Conservation (phyloP, 53 echinoderm and acorn worm species). For the Hippasteria phrygiana region DNA sequence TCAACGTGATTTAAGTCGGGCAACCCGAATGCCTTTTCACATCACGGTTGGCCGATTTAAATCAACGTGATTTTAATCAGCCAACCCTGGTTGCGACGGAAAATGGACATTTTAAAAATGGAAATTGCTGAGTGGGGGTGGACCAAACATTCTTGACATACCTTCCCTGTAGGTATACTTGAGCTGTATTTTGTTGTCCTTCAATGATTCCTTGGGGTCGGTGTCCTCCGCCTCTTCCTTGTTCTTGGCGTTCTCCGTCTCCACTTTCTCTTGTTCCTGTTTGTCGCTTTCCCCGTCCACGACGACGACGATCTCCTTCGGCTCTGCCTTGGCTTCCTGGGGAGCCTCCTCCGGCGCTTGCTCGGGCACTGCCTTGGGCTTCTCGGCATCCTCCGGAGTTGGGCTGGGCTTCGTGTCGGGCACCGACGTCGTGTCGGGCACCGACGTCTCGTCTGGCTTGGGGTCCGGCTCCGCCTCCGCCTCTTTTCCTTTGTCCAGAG, state of each 20-base stretch:
- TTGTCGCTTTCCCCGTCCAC: constrained; percentile 51
- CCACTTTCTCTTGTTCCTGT: constrained; percentile 77
- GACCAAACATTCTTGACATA: constrained; percentile 42
- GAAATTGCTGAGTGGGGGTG: background rate
- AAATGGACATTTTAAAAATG: too few species aligned
- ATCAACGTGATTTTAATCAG: too few species aligned
- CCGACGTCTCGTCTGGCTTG: constrained; percentile 11
- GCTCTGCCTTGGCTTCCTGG: constrained; percentile 3
- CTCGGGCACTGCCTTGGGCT: background rate
- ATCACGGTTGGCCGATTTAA: too few species aligned
- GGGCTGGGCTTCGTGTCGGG: background rate
- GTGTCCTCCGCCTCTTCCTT: constrained; percentile 81
- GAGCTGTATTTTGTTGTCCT: constrained; percentile 97
- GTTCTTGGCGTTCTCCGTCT: constrained; percentile 73
- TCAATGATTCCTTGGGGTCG: constrained; percentile 83
- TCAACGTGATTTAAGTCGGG: too few species aligned
- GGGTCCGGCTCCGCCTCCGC: background rate
- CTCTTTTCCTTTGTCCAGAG: constrained; percentile 5
- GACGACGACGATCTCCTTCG: constrained; percentile 43
- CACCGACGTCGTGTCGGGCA: background rate
- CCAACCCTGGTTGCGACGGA: too few species aligned
- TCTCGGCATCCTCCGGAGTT: constrained; percentile 13
- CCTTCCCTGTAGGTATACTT: constrained; percentile 99
- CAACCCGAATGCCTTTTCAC: too few species aligned
- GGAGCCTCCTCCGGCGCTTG: background rate